Conservation (phyloP, 2,113 vertebrate genomes). For the Chamaetylas fuelleborni region DNA sequence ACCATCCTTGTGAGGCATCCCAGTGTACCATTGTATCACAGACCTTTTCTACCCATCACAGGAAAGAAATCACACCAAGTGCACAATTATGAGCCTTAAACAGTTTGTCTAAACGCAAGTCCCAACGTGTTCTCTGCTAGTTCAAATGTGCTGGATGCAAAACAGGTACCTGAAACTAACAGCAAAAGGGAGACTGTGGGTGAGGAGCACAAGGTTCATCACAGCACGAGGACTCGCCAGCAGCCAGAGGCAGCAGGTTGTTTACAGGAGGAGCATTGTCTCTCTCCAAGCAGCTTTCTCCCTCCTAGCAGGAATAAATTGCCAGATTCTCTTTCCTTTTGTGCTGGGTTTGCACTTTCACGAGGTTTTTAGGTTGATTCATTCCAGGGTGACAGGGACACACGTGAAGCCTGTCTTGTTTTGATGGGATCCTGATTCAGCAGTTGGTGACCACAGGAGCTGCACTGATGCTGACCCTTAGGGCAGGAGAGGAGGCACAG, state of each 20-base stretch:
- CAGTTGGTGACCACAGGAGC: accelerated
- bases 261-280: background rate
- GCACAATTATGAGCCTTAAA: slow-evolving; percentile 14
- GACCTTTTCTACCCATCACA: slow-evolving; percentile 2
- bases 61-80: slow-evolving; percentile 4
- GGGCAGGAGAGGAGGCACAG: accelerated
- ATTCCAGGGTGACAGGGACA: background rate
- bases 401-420: background rate
- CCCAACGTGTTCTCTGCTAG: background rate
- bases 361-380: background rate
- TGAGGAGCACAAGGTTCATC: background rate
- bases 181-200: background rate
- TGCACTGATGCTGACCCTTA: accelerated
- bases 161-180: background rate
- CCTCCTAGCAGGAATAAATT: background rate
- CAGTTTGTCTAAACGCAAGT: background rate
- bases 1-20: background rate
- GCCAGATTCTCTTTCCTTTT: accelerated
- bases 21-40: slow-evolving; percentile 6
- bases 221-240: background rate
- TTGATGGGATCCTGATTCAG: background rate
- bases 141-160: slow-evolving; percentile 20
- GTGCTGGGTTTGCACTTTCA: background rate
- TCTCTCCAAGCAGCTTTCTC: background rate
- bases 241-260: slow-evolving; percentile 11